phyloP scores from a whole-genome alignment of 2,797 vertebrate genomes.

The Hydrophis major region DNA sequence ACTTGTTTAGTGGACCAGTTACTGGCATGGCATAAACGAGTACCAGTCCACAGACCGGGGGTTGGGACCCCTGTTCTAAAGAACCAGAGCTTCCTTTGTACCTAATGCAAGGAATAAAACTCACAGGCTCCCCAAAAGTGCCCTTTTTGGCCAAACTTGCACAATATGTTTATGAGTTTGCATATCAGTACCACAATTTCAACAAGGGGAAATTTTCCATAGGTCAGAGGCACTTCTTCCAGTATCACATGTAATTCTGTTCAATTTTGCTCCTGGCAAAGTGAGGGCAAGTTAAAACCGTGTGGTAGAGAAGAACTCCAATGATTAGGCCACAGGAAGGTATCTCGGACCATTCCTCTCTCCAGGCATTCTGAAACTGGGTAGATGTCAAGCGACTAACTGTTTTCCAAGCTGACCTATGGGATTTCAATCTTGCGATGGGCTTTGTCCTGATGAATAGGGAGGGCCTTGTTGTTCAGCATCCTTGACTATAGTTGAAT shows the following conservation, averaged over 20 bases:
- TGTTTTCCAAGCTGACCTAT: neutral
- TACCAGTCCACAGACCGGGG: no score
- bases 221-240: neutral
- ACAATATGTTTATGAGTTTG: neutral
- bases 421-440: neutral
- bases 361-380: neutral
- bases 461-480: neutral
- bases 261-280: neutral
- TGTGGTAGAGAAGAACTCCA: neutral
- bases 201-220: neutral
- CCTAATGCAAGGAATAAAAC: no score
- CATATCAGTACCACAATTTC: neutral
- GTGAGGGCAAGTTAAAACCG: neutral
- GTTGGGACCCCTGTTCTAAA: neutral
- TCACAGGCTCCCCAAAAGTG: no score
- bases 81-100: neutral
- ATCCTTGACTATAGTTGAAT: neutral
- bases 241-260: neutral
- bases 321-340: neutral
- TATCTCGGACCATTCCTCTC: neutral
- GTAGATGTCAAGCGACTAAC: neutral
- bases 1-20: no score
- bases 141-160: neutral
- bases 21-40: no score
- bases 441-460: neutral